A percentile compares a stretch with the other conserved stretches of the same genome.
Conservation (phyloP, 2,113 vertebrate genomes). For the Catagonus wagneri region DNA sequence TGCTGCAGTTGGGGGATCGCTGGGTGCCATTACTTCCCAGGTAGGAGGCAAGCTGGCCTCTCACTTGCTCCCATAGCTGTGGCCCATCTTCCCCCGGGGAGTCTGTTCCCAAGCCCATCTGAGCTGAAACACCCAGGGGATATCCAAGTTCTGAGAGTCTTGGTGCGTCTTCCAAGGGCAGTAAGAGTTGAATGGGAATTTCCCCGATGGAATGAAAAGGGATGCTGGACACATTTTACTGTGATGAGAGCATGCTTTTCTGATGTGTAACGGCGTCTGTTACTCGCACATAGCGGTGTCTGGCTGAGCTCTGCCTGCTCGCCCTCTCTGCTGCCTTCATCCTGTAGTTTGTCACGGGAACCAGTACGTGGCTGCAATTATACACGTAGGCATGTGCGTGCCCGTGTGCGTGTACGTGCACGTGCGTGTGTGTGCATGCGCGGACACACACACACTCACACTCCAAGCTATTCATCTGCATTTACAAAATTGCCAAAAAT, state of each 20-base stretch:
- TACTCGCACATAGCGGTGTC: neutral
- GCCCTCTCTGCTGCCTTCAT: neutral
- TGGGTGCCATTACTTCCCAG: too few relatives aligned
- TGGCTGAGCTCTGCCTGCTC: neutral
- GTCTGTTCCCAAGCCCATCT: neutral
- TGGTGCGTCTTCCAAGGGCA: neutral
- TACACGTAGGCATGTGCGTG: too few relatives aligned
- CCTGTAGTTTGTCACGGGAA: neutral
- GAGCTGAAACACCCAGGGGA: neutral
- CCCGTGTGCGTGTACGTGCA: neutral
- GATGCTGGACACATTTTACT: neutral
- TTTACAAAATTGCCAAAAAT: neutral
- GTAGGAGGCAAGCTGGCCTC: neutral
- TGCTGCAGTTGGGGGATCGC: neutral
- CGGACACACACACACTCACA: neutral
- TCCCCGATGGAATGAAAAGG: neutral
- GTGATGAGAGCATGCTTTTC: neutral
- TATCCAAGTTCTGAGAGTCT: neutral
- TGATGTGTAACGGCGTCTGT: too few relatives aligned
- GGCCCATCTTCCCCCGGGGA: neutral
- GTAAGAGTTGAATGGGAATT: neutral
- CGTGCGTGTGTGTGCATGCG: too few relatives aligned
- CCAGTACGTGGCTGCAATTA: neutral
- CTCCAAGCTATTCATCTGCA: neutral
- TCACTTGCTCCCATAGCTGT: neutral